Conservation (phyloP, 2,797 vertebrate genomes). For the Scolopax bukidnonensis region DNA sequence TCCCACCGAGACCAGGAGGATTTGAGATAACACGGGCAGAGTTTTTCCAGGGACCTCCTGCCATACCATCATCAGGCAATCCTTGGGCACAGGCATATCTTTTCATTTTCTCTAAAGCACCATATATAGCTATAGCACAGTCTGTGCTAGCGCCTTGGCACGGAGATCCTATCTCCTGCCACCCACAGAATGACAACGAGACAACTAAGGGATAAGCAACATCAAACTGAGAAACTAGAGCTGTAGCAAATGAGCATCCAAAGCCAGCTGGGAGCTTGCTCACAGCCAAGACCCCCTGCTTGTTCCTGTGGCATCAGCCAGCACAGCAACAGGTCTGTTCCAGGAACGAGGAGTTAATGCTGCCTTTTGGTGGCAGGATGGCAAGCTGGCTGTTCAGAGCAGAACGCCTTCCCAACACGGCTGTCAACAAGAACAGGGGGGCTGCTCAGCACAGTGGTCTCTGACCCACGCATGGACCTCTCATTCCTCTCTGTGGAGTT, state of each 20-base stretch:
- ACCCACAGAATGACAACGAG: conserved; percentile 17
- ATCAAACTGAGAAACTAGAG: conserved; percentile 9
- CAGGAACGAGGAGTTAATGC: background rate
- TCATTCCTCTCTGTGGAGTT: background rate
- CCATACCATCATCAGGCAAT: background rate
- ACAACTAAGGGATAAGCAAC: conserved; percentile 2
- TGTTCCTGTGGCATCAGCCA: background rate
- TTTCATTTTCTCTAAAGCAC: background rate
- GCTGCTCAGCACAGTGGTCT: background rate
- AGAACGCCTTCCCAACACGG: rapidly evolving
- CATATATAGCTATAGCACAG: background rate
- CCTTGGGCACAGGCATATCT: background rate
- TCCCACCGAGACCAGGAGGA: background rate
- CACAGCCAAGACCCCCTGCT: conserved; percentile 8
- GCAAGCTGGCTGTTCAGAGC: background rate
- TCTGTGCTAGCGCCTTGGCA: background rate
- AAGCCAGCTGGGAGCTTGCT: conserved; percentile 10
- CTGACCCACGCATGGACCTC: rapidly evolving
- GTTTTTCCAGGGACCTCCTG: background rate
- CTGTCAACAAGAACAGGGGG: rapidly evolving
- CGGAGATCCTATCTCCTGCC: background rate
- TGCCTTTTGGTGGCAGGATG: background rate
- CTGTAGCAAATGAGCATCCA: conserved; percentile 9
- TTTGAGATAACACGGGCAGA: background rate
- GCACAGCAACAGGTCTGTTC: background rate